phyloP scores from a whole-genome alignment of 1,140 invertebrate genomes.

The Drosophila simulans region DNA sequence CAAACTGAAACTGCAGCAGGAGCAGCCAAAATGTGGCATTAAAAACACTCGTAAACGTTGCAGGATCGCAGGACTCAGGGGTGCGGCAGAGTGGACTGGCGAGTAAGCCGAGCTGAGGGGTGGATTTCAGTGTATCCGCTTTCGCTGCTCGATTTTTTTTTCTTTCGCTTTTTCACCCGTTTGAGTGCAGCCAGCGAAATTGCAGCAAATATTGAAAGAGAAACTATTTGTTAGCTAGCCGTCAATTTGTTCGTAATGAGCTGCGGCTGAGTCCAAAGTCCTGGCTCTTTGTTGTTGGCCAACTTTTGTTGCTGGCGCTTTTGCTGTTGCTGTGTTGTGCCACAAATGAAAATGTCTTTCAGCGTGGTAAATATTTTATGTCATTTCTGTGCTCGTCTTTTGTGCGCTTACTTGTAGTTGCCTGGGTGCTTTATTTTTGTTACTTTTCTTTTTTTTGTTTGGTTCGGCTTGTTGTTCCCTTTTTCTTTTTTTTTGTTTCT shows the following conservation, averaged over 20 bases:
- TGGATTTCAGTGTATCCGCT: conserved; percentile 29
- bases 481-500: conserved; percentile 39
- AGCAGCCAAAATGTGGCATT: conserved; percentile 64
- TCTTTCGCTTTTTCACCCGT: not conserved
- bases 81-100: conserved; percentile 8
- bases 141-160: not conserved
- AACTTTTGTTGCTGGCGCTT: conserved; percentile 14
- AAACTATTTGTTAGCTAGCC: conserved; percentile 58
- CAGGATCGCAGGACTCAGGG: not conserved
- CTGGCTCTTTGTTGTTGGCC: conserved; percentile 11
- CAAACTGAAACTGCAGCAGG: conserved; percentile 25
- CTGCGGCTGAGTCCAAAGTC: conserved; percentile 31
- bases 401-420: conserved; percentile 41
- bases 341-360: conserved; percentile 74
- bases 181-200: conserved; percentile 42
- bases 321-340: conserved; percentile 9
- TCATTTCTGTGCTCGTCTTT: conserved; percentile 42
- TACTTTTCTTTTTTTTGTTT: conserved; percentile 11
- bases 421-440: conserved; percentile 8
- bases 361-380: conserved; percentile 73
- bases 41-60: conserved; percentile 69
- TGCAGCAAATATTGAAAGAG: conserved; percentile 60
- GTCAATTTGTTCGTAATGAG: conserved; percentile 72
- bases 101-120: conserved; percentile 15
- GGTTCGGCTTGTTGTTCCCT: conserved; percentile 8